Evolutionary conservation across 1,140 invertebrate species (phyloP).

Genomic region (Drosophila hydei): DNA sequence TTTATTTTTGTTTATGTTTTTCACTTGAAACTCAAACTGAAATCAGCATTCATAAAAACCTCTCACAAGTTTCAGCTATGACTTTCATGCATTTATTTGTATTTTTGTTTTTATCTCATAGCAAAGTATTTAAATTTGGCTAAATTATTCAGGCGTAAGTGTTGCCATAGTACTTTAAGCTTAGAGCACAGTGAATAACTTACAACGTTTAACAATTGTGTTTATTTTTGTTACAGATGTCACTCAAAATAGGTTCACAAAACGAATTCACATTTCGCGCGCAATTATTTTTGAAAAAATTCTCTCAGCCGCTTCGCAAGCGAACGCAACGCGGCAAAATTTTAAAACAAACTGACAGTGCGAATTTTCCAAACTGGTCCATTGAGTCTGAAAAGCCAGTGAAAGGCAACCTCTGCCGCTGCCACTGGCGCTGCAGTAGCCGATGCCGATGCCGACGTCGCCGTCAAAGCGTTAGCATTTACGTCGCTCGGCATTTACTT

Average conservation of each 20-base stretch:
- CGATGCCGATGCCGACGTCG: conserved; percentile 22
- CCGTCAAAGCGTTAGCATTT: conserved; percentile 1
- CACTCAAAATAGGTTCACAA: not conserved
- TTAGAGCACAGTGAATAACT: too few species aligned
- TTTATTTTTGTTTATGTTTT: conserved; percentile 8
- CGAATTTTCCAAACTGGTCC: conserved; percentile 81
- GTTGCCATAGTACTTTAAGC: not conserved
- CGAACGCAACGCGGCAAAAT: conserved; percentile 69
- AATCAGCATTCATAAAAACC: conserved; percentile 12
- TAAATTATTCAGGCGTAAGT: conserved; percentile 29
- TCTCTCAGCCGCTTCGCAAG: conserved; percentile 1
- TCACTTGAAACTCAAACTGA: not conserved
- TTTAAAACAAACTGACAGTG: conserved; percentile 82
- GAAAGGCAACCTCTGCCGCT: conserved; percentile 53
- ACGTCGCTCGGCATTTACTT: conserved; percentile 17
- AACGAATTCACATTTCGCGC: conserved; percentile 15
- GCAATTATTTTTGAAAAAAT: conserved; percentile 18
- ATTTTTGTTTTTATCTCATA: conserved; percentile 18
- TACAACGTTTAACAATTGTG: not conserved
- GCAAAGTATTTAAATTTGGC: conserved; percentile 27
- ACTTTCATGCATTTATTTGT: conserved; percentile 16
- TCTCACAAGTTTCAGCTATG: conserved; percentile 11
- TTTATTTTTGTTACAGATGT: conserved; percentile 1
- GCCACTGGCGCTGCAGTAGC: conserved; percentile 29
- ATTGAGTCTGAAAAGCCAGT: conserved; percentile 65